Base-by-base conservation (phyloP, 2,888 invertebrate species). In the Cosmorhoe ocellata region DNA sequence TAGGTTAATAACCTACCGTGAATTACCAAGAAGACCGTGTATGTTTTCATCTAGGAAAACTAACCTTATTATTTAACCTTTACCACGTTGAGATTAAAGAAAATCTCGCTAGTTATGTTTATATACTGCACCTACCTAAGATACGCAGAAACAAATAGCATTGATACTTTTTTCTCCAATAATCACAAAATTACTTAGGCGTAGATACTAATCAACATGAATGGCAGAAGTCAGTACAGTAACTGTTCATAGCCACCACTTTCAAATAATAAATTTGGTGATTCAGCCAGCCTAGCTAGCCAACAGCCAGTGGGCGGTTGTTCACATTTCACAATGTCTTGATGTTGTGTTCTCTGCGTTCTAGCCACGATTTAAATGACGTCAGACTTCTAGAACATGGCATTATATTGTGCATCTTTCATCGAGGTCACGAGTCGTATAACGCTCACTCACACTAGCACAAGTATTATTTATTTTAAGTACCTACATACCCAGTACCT, bases 311-410 rank as follows among this genome's bases (percentile, higher is more conserved):
- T 88, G 79, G 85, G 84, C 81, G 87, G 84, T 85, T 84, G 84
- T 86, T 87, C 90, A 88, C 89, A 89, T 89, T 89, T 89, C 90
- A 89, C 90, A 90, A 89, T 84, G 79, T 81, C 83, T 84, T 76
- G 83, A 77, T 75, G 61, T 43, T 48, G 61, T 59, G 75, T 73
- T 82, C 74, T 76, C 74, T 78, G 82, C 79, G 84, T 78, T 81
- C 79, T 74, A 69, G 75, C 74, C 68, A 72, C 76, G 65, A 76
- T 72, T 77, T 66, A 74, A 73, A 85, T 89, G 90, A 90, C 90
- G 89, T 89, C 88, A 88, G 73, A 79, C 80, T 86, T 87, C 87
- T 87, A 87, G 86, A 88, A 86, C 78, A 76, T 80, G 73, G 74
- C 79, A 79, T 74, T 71, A 60, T 42, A 37, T 34, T 74, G 73